phyloP scores from a whole-genome alignment of 1,140 invertebrate genomes.

The Rhizoglyphus robini region DNA sequence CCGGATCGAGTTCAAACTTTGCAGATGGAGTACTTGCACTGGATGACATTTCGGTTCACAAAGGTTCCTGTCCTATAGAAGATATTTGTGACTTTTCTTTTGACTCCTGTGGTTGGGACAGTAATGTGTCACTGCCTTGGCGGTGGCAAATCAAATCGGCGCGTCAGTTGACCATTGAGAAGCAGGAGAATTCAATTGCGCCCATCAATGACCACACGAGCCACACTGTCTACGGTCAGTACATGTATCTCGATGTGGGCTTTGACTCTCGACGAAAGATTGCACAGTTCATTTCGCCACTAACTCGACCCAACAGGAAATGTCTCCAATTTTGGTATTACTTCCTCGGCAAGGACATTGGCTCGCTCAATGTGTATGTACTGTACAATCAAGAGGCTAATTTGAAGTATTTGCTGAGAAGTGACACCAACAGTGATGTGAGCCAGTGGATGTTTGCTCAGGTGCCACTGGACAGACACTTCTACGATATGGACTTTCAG shows the following conservation, averaged over 20 bases:
- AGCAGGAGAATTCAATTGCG: no score
- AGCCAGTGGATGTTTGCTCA: slow-evolving; percentile 23
- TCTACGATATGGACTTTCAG: slow-evolving; percentile 9
- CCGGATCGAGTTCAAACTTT: no score
- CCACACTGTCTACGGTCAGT: slow-evolving; percentile 19
- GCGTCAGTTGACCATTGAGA: no score
- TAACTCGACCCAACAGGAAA: slow-evolving; percentile 21
- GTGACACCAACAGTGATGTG: slow-evolving; percentile 16
- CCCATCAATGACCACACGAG: slow-evolving; percentile 29
- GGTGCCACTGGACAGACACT: slow-evolving; percentile 16
- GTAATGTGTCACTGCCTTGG: neutral
- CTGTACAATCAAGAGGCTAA: slow-evolving; percentile 13
- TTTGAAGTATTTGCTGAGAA: slow-evolving; percentile 18
- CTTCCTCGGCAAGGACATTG: slow-evolving; percentile 24
- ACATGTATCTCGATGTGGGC: slow-evolving; percentile 26
- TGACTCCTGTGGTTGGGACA: slow-evolving; percentile 21
- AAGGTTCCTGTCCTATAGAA: slow-evolving; percentile 18
- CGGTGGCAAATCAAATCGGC: neutral
- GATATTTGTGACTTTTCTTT: slow-evolving; percentile 24
- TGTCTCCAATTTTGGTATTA: slow-evolving; percentile 28
- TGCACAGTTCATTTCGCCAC: slow-evolving; percentile 21
- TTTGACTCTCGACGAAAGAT: neutral
- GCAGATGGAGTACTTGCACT: slow-evolving; percentile 19
- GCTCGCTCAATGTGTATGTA: slow-evolving; percentile 22
- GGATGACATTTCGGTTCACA: slow-evolving; percentile 23